Percentiles rank a stretch among this genome's conserved stretches.
phyloP scores from a whole-genome alignment of 2,113 vertebrate genomes.

The Sturnira hondurensis region DNA sequence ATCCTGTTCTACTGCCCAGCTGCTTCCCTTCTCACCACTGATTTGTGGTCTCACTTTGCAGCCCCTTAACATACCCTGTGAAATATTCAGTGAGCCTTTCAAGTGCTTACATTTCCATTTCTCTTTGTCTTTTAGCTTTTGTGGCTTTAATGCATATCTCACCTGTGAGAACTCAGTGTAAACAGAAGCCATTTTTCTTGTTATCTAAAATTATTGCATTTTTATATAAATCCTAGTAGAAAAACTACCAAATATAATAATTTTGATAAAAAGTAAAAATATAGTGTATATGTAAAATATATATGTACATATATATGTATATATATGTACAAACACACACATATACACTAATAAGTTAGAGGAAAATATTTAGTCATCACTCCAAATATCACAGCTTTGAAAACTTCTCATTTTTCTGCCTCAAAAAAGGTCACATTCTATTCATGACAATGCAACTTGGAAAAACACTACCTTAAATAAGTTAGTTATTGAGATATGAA shows the following conservation, averaged over 20 bases:
- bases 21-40: not conserved
- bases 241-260: not conserved
- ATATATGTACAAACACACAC: not conserved
- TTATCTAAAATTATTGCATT: not conserved
- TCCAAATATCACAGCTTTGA: conserved; percentile 18
- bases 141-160: not conserved
- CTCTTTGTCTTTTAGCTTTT: conserved; percentile 19
- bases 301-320: not conserved
- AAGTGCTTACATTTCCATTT: not conserved
- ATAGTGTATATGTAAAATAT: not conserved
- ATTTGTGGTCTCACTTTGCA: not conserved
- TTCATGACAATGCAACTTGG: not conserved
- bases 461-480: not conserved
- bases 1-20: rapidly evolving
- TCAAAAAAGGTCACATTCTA: not conserved
- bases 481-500: not conserved
- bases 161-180: not conserved
- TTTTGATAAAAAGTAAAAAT: not conserved
- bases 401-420: not conserved
- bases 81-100: not conserved
- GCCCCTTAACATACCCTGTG: too few species aligned
- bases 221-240: not conserved
- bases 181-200: conserved; percentile 29
- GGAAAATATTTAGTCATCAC: not conserved
- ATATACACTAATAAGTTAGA: not conserved